Evolutionary conservation across 1,140 invertebrate species (phyloP), one percentile per base, ranked within the genome.

Genomic region (Megathymus violae): DNA sequence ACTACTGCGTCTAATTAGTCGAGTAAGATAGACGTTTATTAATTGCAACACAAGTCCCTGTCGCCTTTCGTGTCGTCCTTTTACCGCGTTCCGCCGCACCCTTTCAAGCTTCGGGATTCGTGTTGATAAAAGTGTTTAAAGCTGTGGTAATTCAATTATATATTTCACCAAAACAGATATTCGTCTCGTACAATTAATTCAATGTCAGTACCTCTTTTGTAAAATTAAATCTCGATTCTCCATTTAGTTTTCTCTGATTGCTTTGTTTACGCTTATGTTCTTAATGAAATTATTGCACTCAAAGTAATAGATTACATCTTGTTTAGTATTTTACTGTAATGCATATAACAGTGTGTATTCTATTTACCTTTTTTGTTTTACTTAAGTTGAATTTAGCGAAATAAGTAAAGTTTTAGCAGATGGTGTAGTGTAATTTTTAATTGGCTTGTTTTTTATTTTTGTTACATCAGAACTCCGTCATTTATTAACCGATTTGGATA

Each of bases 1-100:
- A 66, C 62, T 73, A 77, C 70, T 82, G 78, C 78, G 76, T 80
- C 86, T 85, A 89, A 89, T 89, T 87, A 89, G 82, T 80, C 81
- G 81, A 66, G 66, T 67, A 59, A 65, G 76, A 77, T 74, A 62
- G 85, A 87, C 84, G 63, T 87, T 76, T 89, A 86, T 86, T 87
- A 86, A 89, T 87, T 81, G 82, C 77, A 72, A 85, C 86, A 85
- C 80, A 71, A 81, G 81, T 85, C 78, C 48, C 75, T 76, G 82
- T 80, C 78, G 66, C 40, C 58, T 62, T 46, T 62, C 52, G 62
- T 56, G 60, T 80, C 62, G 63, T 67, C 70, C 71, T 85, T 86
- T 86, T 83, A 70, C 76, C 56, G 46, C 66, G 68, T 70, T 70
- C 67, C 64, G 74, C 48, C 73, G 71, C 71, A 67, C 69, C 71